Conservation (phyloP, 2,113 vertebrate species). For the Phalacrocorax pelagicus region DNA sequence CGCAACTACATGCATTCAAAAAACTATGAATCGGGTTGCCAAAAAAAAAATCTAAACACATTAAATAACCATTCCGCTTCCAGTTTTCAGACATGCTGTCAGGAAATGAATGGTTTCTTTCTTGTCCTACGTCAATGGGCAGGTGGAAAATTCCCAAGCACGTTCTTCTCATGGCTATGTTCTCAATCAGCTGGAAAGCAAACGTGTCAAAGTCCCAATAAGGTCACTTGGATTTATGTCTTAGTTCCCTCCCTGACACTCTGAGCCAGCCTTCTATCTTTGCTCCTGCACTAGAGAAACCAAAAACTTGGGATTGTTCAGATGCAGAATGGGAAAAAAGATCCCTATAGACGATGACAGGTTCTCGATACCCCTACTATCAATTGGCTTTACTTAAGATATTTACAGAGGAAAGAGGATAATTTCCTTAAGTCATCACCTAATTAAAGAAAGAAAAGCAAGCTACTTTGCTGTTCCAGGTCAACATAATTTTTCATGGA, state of each 20-base stretch:
- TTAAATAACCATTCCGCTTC: slow-evolving; percentile 39
- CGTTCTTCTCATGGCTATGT: not conserved
- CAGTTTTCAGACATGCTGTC: slow-evolving; percentile 22
- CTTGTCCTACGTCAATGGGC: not conserved
- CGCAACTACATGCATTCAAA: slow-evolving; percentile 14
- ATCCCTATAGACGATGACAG: not conserved
- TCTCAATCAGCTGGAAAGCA: slow-evolving; percentile 27
- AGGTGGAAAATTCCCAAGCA: slow-evolving; percentile 49
- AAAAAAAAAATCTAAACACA: not conserved
- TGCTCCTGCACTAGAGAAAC: not conserved
- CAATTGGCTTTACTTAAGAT: not conserved
- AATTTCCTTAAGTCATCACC: not conserved
- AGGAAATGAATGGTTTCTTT: slow-evolving; percentile 26
- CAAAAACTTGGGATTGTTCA: not conserved
- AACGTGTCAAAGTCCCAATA: not conserved
- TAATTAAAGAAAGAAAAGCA: slow-evolving; percentile 8
- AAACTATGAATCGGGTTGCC: slow-evolving; percentile 9
- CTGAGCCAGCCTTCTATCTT: not conserved
- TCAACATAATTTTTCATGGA: not conserved
- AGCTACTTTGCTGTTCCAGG: not conserved
- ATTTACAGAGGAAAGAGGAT: too few relatives aligned
- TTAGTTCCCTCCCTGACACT: not conserved
- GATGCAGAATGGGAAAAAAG: not conserved
- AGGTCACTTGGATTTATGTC: not conserved
- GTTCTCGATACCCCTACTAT: not conserved